phyloP scores from a whole-genome alignment of 2,113 vertebrate species.

The Grammomys surdaster region DNA sequence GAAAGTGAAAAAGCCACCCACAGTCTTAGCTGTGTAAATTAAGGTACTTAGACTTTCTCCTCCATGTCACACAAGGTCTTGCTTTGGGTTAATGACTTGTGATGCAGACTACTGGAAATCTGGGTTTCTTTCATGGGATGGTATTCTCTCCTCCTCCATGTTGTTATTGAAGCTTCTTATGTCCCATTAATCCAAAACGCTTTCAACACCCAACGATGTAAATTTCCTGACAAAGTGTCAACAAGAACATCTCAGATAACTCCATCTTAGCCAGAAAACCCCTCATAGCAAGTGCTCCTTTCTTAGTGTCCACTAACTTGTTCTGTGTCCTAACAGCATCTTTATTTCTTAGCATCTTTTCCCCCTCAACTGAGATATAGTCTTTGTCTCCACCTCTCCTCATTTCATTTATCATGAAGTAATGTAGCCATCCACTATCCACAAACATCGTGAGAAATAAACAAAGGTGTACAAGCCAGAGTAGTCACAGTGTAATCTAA shows the following conservation, averaged over 20 bases:
- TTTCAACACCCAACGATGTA: neutral
- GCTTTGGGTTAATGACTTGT: neutral
- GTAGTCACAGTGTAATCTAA: neutral
- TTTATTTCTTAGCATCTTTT: neutral
- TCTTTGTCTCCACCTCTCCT: neutral
- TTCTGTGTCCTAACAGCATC: neutral
- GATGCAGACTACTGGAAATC: neutral
- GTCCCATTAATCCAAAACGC: neutral
- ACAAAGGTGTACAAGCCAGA: neutral
- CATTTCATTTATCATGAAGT: slow-evolving; percentile 6
- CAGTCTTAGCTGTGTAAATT: slow-evolving; percentile 21
- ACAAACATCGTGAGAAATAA: neutral
- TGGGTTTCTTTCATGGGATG: neutral
- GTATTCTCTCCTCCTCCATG: no score
- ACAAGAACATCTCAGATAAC: neutral
- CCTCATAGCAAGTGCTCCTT: neutral
- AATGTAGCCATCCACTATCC: neutral
- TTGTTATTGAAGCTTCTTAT: neutral
- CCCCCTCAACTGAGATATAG: neutral
- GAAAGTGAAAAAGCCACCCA: slow-evolving; percentile 24
- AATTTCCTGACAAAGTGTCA: neutral
- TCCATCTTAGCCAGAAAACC: neutral
- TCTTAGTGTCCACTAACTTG: neutral
- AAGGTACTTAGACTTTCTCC: neutral
- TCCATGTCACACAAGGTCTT: neutral